Base-by-base conservation (phyloP, 2,888 invertebrate species). In the Eilema griseolum region DNA sequence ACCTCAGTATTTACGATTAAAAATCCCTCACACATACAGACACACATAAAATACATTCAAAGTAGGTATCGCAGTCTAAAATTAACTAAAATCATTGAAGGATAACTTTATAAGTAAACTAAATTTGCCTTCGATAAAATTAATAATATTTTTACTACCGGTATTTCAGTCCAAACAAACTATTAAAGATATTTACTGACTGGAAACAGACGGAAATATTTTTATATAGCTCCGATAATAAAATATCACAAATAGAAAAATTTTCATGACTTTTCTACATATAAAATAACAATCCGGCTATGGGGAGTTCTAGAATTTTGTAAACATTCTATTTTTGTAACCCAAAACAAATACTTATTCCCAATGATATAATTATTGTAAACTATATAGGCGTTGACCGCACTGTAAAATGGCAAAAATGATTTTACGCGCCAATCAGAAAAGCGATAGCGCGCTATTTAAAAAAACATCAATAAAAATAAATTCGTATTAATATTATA, bases 311-410 rank as follows among this genome's bases (percentile, higher is more conserved):
- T 24, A 1, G 66, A 66, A 33, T 24, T 67, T 23, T 26, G 14
- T 67, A 61, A 67, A 61, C 61, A 61, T 23, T 61, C 61, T 67
- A 31, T 61, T 67, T 61, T 23, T 61, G 31, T 11, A 28, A 59
- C 26, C 28, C 8, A 59, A 59, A 59, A 59, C 24, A 24, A 16
- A 59, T 37, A 37, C 33, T 12, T 8, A 5, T 33, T 7, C 8
- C 5, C 28, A 28, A 28, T 5, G 5, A 28, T 28, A 28, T 28
- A 5, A 28, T 28, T 28, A n/a, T 28, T 28, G 5, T 4, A 28
- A 28, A 28, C 28, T 28, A 28, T 28, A 28, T 3, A 28, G 3
- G 28, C 28, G 28, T 28, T 28, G 28, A 4, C 3, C 5, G 5
- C 28, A 28, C 28, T 28, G 3, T 28, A 28, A 28, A 28, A 3